Evolutionary conservation across 1,140 invertebrate genomes (phyloP).

Genomic region (Plodia interpunctella): DNA sequence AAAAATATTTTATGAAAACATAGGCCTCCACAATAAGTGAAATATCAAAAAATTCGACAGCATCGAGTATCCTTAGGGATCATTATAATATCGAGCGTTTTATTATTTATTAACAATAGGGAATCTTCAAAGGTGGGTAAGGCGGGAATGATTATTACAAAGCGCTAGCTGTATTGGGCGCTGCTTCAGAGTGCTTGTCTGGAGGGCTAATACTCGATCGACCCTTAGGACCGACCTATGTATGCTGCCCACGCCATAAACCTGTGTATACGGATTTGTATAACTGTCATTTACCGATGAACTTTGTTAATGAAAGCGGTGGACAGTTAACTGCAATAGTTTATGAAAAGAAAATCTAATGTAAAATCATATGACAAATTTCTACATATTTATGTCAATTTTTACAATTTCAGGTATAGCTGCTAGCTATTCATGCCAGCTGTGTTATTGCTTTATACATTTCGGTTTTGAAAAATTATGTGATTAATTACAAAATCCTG

Average conservation of each 20-base stretch:
- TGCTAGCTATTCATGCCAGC: too few relatives aligned
- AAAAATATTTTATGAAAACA: too few relatives aligned
- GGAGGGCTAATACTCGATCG: conserved; percentile 51
- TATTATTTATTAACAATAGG: conserved; percentile 31
- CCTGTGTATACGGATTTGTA: neutral
- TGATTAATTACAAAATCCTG: too few relatives aligned
- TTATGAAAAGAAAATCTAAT: too few relatives aligned
- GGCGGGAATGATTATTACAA: conserved; percentile 47
- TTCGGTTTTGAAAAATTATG: too few relatives aligned
- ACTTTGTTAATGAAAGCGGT: neutral
- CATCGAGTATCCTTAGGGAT: conserved; percentile 7
- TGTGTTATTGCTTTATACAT: too few relatives aligned
- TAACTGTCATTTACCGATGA: neutral
- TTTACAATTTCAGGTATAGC: too few relatives aligned
- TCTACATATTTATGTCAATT: too few relatives aligned
- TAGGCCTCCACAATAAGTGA: too few relatives aligned
- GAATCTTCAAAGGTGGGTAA: conserved; percentile 28
- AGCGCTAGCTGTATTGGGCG: conserved; percentile 38
- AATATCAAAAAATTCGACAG: conserved; percentile 9
- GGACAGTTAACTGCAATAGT: neutral
- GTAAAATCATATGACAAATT: too few relatives aligned
- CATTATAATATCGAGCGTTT: conserved; percentile 32
- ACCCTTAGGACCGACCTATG: conserved; percentile 22
- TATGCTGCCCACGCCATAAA: neutral
- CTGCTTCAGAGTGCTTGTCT: conserved; percentile 49